Base-by-base conservation (phyloP, 1,140 invertebrate species). In the Achatina immaculata region DNA sequence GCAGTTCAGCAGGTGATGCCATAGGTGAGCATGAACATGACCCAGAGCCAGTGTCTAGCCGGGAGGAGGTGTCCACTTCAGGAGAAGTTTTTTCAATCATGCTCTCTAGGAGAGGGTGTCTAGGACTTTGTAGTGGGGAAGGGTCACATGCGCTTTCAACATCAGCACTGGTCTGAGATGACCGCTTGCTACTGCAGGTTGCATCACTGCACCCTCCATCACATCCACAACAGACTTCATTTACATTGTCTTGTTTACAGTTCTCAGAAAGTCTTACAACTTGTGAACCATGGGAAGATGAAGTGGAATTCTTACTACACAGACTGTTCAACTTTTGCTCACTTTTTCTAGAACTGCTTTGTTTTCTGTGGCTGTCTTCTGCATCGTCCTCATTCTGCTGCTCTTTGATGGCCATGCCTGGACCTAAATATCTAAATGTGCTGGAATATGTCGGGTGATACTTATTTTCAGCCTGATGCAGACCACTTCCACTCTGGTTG, bases 151-250 rank as follows among this genome's bases (percentile, higher is more conserved):
- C 78, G 58, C 86, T 88, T 79, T 87, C 87, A 28, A 88, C 83
- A 68, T 89, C 89, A 62, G 85, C 86, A 36, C 83, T 83, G 71
- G 81, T 83, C 81, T 86, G 85, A 6, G 89, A 89, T 14, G 86
- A 84, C 55, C 84, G 85, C 42, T 88, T 89, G 84, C 86, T 88
- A 69, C 85, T 87, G 82, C 86, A 89, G 0, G 85, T 86, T 38
- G 82, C 82, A 69, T 89, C 89, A 62, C 86, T 88, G 83, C 89
- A 90, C 21, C 85, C 83, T 14, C 90, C 89, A 65, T 89, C 88
- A 84, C 89, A 90, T 28, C 89, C 88, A 82, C 88, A 90, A 85
- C 90, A 90, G 28, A 90, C 88, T 76, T 90, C 89, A 81, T 90
- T 90, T 62, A 89, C 84, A 78, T 89, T 90, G 55, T 83, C 85